A percentile compares a stretch with the other conserved stretches of the same genome.
phyloP scores from a whole-genome alignment of 2,888 invertebrate species.

The Tanytarsus gracilentus region DNA sequence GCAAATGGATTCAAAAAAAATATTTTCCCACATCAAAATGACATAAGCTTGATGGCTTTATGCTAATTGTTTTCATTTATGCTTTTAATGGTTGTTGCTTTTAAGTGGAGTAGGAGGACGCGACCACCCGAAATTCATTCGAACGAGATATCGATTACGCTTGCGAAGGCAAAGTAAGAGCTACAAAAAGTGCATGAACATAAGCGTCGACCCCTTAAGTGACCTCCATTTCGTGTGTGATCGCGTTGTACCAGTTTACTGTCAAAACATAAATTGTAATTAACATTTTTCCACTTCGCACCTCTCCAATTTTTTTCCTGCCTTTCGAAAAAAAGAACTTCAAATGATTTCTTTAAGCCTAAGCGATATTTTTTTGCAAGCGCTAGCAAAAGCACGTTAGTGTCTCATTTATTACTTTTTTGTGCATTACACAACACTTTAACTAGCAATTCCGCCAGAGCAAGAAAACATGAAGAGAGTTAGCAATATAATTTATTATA shows the following conservation, averaged over 20 bases:
- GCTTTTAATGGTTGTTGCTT: neutral
- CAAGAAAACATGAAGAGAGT: neutral
- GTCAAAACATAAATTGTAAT: slow-evolving; percentile 28
- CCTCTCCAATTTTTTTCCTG: neutral
- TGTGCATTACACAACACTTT: neutral
- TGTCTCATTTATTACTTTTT: neutral
- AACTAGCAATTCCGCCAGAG: neutral
- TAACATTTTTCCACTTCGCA: slow-evolving; percentile 18
- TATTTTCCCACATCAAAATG: slow-evolving; percentile 14
- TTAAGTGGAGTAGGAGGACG: neutral
- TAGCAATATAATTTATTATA: slow-evolving; percentile 20
- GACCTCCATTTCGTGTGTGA: neutral
- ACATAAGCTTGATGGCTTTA: slow-evolving; percentile 23
- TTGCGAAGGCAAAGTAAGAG: too few relatives aligned
- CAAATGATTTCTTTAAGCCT: neutral
- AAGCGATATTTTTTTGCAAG: neutral
- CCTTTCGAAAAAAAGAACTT: neutral
- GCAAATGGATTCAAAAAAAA: slow-evolving; percentile 16
- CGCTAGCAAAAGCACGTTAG: neutral
- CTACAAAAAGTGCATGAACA: neutral
- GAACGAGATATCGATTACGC: too few relatives aligned
- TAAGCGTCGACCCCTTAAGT: slow-evolving; percentile 2
- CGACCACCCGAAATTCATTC: slow-evolving; percentile 13
- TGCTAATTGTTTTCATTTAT: slow-evolving; percentile 7
- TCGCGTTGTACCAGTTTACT: neutral